phyloP scores from a whole-genome alignment of 2,888 invertebrate species.

The Desoria tigrina region DNA sequence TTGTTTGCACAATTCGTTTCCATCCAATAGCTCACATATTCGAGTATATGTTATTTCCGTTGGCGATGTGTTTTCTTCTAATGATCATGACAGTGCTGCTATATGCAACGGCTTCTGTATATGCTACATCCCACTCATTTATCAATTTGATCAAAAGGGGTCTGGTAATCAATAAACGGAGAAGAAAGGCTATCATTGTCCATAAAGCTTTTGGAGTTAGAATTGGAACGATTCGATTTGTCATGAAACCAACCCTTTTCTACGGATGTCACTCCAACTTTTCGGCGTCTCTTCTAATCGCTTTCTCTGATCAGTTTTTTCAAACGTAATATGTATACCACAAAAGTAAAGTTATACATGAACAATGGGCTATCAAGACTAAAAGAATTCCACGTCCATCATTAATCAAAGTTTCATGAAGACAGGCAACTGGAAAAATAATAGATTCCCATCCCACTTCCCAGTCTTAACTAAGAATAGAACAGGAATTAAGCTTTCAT shows the following conservation, averaged over 20 bases:
- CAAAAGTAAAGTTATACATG: too few species aligned
- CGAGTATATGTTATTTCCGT: constrained; percentile 15
- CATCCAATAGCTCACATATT: constrained; percentile 2
- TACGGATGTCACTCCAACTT: not conserved
- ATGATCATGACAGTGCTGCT: not conserved
- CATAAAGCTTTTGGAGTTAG: constrained; percentile 10
- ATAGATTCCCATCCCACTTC: too few species aligned
- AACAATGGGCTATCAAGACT: too few species aligned
- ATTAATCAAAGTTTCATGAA: too few species aligned
- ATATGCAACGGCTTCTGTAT: not conserved
- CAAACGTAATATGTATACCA: too few species aligned
- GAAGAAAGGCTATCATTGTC: not conserved
- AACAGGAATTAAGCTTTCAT: too few species aligned
- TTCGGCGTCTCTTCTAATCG: constrained; percentile 1
- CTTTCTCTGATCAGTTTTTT: not conserved
- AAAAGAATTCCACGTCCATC: too few species aligned
- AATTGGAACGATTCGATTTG: constrained; percentile 6
- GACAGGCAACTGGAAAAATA: too few species aligned
- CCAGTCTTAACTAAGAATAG: too few species aligned
- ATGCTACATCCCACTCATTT: not conserved
- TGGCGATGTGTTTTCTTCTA: not conserved
- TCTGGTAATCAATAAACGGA: not conserved
- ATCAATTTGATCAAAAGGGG: not conserved
- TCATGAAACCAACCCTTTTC: not conserved
- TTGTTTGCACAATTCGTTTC: constrained; percentile 9